These are phyloP conservation scores for Vimba vimba DNA, from an alignment of 2,113 vertebrate genomes.

Conservation along the genomic window DNA sequence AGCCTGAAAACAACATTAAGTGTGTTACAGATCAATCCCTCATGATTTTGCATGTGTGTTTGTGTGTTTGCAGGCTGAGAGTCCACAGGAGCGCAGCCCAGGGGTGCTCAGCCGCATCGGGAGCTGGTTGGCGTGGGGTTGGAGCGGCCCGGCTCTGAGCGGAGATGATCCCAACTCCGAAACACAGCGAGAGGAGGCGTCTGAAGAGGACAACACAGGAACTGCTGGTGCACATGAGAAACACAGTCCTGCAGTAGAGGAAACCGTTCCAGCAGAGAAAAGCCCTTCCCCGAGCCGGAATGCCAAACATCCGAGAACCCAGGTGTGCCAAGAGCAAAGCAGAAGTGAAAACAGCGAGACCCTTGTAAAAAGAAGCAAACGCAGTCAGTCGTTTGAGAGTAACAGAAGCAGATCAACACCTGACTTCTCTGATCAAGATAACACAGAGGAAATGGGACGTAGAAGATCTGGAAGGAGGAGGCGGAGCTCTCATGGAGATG, in stretches of 20 bases:
- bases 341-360: constrained; percentile 39
- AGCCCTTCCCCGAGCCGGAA: constrained; percentile 59
- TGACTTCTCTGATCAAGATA: background rate
- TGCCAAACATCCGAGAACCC: constrained; percentile 67
- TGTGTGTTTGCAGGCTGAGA: constrained; percentile 64
- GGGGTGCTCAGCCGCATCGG: constrained; percentile 75
- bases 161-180: constrained; percentile 55
- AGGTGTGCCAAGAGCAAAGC: background rate
- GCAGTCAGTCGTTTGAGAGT: constrained; percentile 31
- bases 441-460: constrained; percentile 65
- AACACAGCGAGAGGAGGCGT: constrained; percentile 31
- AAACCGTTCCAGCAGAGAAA: constrained; percentile 39
- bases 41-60: background rate
- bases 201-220: constrained; percentile 16
- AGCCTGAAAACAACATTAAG: too few species aligned
- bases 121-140: constrained; percentile 72
- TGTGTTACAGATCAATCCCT: background rate
- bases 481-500: constrained; percentile 68
- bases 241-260: background rate
- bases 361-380: background rate
- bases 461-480: constrained; percentile 66
- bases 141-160: constrained; percentile 39
- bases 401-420: background rate
- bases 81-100: constrained; percentile 66
- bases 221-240: background rate